These are phyloP conservation scores for Poeciliopsis infans DNA, from an alignment of 2,797 vertebrate species.

Conservation along the genomic window DNA sequence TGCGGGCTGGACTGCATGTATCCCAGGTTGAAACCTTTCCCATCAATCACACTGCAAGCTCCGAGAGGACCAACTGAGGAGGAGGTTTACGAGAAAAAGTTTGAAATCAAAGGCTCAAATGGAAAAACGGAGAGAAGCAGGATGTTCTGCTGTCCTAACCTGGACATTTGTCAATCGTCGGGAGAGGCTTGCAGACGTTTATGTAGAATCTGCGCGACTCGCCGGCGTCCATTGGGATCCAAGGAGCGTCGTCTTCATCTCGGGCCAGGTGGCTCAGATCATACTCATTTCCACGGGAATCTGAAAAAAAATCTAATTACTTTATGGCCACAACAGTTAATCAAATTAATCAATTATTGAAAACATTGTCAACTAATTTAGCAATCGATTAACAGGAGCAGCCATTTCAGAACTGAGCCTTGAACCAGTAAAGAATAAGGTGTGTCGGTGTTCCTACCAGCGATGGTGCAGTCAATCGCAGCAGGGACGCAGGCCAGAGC, in stretches of 20 bases:
- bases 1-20: conserved; percentile 90
- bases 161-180: conserved; percentile 79
- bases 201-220: conserved; percentile 86
- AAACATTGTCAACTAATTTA: too few relatives aligned
- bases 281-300: conserved; percentile 90
- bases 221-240: conserved; percentile 80
- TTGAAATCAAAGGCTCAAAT: background rate
- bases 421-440: background rate
- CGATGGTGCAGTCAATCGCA: conserved; percentile 89
- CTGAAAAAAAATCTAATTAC: conserved; percentile 67
- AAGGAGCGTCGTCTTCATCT: conserved; percentile 77
- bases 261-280: conserved; percentile 89
- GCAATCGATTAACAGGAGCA: too few relatives aligned
- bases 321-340: too few relatives aligned
- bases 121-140: background rate
- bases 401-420: background rate
- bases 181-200: conserved; percentile 91
- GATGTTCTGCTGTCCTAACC: conserved; percentile 68
- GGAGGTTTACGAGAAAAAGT: background rate
- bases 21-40: conserved; percentile 84
- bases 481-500: conserved; percentile 88
- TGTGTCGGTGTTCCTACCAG: conserved; percentile 72
- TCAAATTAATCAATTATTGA: too few relatives aligned
- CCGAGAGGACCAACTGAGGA: conserved; percentile 86
- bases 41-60: conserved; percentile 81